Evolutionary conservation across 2,113 vertebrate species (phyloP), one percentile per base, ranked within the genome.

Genomic region (Sciurus niger): DNA sequence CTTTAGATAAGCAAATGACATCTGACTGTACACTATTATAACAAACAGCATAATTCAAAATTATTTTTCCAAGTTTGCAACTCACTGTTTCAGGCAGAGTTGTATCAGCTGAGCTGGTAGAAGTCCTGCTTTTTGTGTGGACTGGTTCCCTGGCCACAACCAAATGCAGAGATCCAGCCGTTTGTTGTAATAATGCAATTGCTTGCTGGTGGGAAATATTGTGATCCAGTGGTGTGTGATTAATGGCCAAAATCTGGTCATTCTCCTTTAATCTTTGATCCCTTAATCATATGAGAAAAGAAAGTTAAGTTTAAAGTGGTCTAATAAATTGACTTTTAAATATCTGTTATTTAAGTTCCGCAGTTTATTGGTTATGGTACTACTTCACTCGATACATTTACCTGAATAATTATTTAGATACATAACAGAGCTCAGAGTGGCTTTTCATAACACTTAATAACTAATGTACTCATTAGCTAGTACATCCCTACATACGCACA

Each of bases 211-310:
- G 99, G 93, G 99, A 99, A 97, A 99, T 96, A 72, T 98, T 99
- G 93, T 98, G 97, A 97, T 99, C 99, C 98, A 99, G 98, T 77
- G 99, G 99, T 14, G 97, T 99, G 87, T 98, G 98, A 92, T 99
- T 99, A 89, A 99, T 99, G 94, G 99, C 99, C 99, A 99, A 97
- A 98, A 99, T 99, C 97, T 99, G 99, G 98, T 99, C 99, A 85
- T 99, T 99, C 97, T 99, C 99, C 97, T 98, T 99, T 46, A 99
- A 98, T 76, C 99, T 98, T 74, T 99, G 99, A 98, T 99, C 99
- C 98, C 99, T 99, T 96, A n/a, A 93, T 93, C 96, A 98, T 96
- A 98, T 74, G 97, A 63, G 90, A 93, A 96, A 98, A 98, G 53
- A 86, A 70, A 82, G 82, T 84, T 97, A 97, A 89, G 72, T 90